Conservation (phyloP, 1,140 invertebrate species). For the Drosophila persimilis region DNA sequence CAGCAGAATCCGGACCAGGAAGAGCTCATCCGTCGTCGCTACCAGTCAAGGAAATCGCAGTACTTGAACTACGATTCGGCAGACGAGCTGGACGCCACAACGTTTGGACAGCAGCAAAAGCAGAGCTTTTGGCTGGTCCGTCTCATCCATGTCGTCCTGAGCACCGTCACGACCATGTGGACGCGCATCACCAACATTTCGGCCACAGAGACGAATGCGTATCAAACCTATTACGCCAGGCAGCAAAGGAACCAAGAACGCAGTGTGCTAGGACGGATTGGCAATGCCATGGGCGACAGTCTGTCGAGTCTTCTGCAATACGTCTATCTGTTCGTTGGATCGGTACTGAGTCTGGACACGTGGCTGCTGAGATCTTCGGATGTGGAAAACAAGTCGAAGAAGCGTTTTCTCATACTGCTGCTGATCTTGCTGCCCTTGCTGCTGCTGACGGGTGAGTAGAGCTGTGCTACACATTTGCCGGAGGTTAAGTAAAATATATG, state of each 20-base stretch:
- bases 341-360: constrained; percentile 83
- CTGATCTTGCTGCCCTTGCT: constrained; percentile 83
- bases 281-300: constrained; percentile 35
- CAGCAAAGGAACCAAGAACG: constrained; percentile 33
- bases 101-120: constrained; percentile 29
- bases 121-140: constrained; percentile 68
- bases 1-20: constrained; percentile 70
- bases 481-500: constrained; percentile 49
- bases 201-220: constrained; percentile 41
- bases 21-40: constrained; percentile 74
- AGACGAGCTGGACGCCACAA: constrained; percentile 70
- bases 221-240: constrained; percentile 55
- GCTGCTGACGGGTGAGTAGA: constrained; percentile 83
- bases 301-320: constrained; percentile 58
- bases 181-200: constrained; percentile 43
- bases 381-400: constrained; percentile 68
- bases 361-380: constrained; percentile 82
- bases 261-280: constrained; percentile 20
- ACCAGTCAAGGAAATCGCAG: constrained; percentile 51
- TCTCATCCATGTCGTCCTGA: constrained; percentile 60
- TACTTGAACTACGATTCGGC: constrained; percentile 72
- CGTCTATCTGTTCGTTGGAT: constrained; percentile 74
- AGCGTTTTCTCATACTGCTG: constrained; percentile 77
- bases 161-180: constrained; percentile 58
- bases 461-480: background rate